Conservation (phyloP, 2,113 vertebrate species). For the Lophius piscatorius region DNA sequence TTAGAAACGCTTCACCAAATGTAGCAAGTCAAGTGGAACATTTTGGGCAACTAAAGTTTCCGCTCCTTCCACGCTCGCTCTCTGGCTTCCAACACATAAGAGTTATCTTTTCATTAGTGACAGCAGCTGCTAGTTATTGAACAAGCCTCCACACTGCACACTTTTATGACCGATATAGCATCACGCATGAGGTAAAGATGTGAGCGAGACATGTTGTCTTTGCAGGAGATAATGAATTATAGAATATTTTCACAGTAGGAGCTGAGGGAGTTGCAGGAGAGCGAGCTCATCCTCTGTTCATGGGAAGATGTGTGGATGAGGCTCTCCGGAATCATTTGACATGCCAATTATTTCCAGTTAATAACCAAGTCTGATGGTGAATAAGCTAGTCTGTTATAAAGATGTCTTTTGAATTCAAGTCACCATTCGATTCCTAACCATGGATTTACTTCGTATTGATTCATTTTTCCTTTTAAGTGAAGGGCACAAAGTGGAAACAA, state of each 20-base stretch:
- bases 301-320: neutral
- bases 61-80: too few species aligned
- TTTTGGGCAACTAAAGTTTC: neutral
- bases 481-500: neutral
- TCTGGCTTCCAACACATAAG: neutral
- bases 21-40: neutral
- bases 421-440: neutral
- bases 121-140: slow-evolving; percentile 5
- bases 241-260: neutral
- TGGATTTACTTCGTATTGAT: slow-evolving; percentile 5
- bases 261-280: neutral
- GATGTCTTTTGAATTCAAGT: slow-evolving; percentile 12
- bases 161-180: slow-evolving; percentile 9
- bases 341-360: slow-evolving; percentile 10
- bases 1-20: neutral
- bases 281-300: neutral
- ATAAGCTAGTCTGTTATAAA: neutral
- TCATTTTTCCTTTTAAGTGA: neutral
- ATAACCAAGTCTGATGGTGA: slow-evolving; percentile 18
- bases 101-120: slow-evolving; percentile 6
- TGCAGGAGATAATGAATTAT: slow-evolving; percentile 1
- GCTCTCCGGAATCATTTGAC: neutral
- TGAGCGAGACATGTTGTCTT: slow-evolving; percentile 5
- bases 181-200: neutral
- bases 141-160: too few species aligned